Conservation (phyloP, 2,113 vertebrate species). For the Phylloscopus whistleri region DNA sequence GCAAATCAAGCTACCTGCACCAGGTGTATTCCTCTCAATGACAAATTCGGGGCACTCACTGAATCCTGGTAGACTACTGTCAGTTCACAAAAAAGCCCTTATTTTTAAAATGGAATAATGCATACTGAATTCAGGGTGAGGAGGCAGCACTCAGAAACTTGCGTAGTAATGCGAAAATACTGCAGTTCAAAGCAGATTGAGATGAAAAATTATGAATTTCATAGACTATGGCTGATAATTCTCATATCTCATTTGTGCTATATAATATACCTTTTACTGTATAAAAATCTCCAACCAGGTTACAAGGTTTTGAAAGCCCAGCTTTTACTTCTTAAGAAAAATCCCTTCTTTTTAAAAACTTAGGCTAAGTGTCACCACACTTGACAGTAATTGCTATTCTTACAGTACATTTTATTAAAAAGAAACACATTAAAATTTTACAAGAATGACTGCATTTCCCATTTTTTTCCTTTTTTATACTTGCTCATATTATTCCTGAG, state of each 20-base stretch:
- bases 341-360: not conserved
- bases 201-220: not conserved
- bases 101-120: not conserved
- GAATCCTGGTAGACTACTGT: not conserved
- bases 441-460: not conserved
- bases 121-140: not conserved
- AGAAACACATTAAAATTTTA: not conserved
- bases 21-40: not conserved
- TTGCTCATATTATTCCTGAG: not conserved
- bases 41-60: not conserved
- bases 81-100: not conserved
- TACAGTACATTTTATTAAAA: not conserved
- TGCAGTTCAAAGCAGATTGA: not conserved
- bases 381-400: not conserved
- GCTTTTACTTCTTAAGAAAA: not conserved
- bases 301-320: not conserved
- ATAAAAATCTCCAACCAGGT: not conserved
- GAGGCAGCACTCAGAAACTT: not conserved
- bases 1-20: not conserved
- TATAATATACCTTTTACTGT: not conserved
- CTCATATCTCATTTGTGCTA: not conserved
- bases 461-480: not conserved
- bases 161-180: not conserved
- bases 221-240: not conserved
- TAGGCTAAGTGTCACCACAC: not conserved